Evolutionary conservation across 2,113 vertebrate species (phyloP).

Genomic region (Thymallus thymallus): DNA sequence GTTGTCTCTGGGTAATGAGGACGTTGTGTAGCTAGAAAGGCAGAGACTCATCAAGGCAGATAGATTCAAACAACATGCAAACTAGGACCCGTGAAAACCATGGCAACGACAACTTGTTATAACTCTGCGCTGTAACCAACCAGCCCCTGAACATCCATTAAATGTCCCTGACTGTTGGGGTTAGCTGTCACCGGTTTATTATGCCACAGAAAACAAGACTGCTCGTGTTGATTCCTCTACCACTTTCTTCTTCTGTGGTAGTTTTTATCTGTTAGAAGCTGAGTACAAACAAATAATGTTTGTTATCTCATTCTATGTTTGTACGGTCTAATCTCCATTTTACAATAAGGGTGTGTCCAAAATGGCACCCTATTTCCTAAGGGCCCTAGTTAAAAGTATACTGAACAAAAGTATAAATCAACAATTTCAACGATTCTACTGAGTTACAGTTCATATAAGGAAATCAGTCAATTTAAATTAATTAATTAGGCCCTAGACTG

Average conservation of each 20-base stretch:
- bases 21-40: slow-evolving; percentile 19
- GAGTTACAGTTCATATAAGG: too few species aligned
- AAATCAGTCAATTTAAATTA: too few species aligned
- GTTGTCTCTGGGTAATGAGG: slow-evolving; percentile 4
- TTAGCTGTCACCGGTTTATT: background rate
- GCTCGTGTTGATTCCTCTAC: background rate
- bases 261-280: background rate
- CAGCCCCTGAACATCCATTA: background rate
- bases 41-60: background rate
- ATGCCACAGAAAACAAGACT: background rate
- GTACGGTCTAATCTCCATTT: background rate
- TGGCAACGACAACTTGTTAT: slow-evolving; percentile 27
- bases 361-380: too few species aligned
- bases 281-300: background rate
- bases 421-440: too few species aligned
- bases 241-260: slow-evolving; percentile 1
- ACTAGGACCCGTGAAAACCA: slow-evolving; percentile 40
- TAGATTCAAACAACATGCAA: slow-evolving; percentile 68
- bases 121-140: background rate
- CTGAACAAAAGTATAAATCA: too few species aligned
- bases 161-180: background rate
- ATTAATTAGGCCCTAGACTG: too few species aligned
- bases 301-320: background rate
- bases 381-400: too few species aligned
- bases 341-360: too few species aligned